These are phyloP conservation scores for Mesitornis unicolor DNA, from an alignment of 2,113 vertebrate species.

Conservation along the genomic window DNA sequence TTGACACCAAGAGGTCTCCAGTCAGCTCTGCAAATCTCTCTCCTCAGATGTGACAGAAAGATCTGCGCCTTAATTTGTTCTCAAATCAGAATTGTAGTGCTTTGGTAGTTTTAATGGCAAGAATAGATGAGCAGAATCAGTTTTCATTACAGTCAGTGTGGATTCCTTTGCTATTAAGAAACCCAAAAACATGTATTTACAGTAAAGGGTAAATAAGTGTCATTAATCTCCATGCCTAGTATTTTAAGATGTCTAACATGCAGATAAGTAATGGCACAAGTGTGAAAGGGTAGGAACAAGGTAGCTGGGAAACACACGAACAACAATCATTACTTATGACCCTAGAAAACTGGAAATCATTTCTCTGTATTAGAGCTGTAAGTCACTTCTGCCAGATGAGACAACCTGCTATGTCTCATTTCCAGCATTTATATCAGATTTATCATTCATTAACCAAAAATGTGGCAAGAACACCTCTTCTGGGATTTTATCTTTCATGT, in stretches of 20 bases:
- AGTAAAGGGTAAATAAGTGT: background rate
- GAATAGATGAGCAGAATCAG: background rate
- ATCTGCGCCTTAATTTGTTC: background rate
- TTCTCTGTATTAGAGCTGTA: background rate
- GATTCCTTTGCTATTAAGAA: background rate
- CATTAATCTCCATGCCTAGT: background rate
- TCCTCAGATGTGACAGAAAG: background rate
- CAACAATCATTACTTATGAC: background rate
- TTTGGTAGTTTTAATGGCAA: background rate
- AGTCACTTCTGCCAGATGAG: background rate
- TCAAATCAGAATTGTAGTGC: background rate
- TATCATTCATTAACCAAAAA: background rate
- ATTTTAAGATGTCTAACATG: background rate
- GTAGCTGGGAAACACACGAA: background rate
- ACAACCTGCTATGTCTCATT: background rate
- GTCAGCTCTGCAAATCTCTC: background rate
- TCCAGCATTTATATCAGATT: background rate
- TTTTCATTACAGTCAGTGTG: background rate
- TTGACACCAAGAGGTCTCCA: background rate
- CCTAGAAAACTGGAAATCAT: background rate
- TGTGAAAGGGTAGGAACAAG: background rate
- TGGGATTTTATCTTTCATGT: background rate
- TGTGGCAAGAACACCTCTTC: background rate
- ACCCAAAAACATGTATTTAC: background rate
- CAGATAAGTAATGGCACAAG: background rate